Percentiles rank a stretch among this genome's conserved stretches.
Evolutionary conservation across 64 coral and sea anemone genomes (phyloP).

Genomic region (Pocillopora damicornis): DNA sequence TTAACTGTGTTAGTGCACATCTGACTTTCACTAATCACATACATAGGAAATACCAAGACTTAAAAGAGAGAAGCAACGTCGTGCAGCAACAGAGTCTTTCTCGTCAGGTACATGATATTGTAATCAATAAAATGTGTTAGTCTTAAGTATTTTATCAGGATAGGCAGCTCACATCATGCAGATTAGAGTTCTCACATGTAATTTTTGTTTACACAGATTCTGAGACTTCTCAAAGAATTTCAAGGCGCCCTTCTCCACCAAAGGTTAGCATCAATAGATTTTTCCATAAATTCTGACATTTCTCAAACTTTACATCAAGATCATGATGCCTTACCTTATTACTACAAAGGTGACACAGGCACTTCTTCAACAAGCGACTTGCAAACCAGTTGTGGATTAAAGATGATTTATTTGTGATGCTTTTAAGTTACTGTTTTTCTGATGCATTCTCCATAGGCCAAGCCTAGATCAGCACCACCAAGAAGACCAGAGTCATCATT

Average conservation of each 20-base stretch:
- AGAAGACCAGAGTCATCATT: conserved; percentile 84
- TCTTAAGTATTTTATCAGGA: neutral
- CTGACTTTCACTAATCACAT: neutral
- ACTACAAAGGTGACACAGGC: no score
- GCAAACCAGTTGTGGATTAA: no score
- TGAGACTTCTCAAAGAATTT: conserved; percentile 6
- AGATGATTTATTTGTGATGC: neutral
- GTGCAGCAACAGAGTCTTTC: neutral
- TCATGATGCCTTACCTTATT: no score
- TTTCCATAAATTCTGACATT: no score
- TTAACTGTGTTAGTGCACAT: neutral
- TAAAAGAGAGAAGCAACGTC: conserved; percentile 6
- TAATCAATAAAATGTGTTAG: neutral
- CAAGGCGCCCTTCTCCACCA: conserved; percentile 32
- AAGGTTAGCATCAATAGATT: neutral
- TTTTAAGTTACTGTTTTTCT: neutral
- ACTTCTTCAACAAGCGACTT: no score
- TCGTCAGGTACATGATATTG: conserved; percentile 9
- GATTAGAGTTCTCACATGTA: neutral
- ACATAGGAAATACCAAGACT: conserved; percentile 30
- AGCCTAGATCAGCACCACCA: conserved; percentile 49
- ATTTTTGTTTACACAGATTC: conserved; percentile 12
- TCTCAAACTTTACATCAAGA: no score
- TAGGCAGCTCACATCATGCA: neutral
- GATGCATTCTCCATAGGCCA: conserved; percentile 39